phyloP scores from a whole-genome alignment of 2,113 vertebrate genomes.

The Lasiurus cinereus region DNA sequence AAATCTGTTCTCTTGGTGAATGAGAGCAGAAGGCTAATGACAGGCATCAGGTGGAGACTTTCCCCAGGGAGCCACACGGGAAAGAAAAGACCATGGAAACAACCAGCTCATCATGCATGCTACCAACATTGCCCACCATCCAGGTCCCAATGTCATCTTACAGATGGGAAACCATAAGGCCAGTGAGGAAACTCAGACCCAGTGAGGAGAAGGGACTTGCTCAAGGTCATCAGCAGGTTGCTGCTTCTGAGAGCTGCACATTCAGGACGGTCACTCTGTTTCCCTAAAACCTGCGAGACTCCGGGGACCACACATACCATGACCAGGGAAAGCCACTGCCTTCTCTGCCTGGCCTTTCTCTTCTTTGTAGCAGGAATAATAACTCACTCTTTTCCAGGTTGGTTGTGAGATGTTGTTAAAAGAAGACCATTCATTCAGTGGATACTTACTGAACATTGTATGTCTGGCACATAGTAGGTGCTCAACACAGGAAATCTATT shows the following conservation, averaged over 20 bases:
- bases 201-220: fast-evolving
- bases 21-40: fast-evolving
- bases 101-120: fast-evolving
- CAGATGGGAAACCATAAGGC: not conserved
- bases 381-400: not conserved
- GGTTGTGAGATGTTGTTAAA: not conserved
- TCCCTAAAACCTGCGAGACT: not conserved
- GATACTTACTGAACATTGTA: not conserved
- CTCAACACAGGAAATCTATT: not conserved
- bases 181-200: not conserved
- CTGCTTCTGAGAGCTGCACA: not conserved
- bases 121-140: fast-evolving
- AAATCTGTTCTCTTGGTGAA: not conserved
- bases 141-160: not conserved
- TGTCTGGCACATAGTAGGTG: not conserved
- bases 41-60: not conserved
- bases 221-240: too few relatives aligned
- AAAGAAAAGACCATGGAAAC: not conserved
- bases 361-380: not conserved
- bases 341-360: not conserved
- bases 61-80: fast-evolving
- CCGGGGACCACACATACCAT: not conserved
- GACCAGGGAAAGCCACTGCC: not conserved
- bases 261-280: not conserved
- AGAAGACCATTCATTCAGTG: not conserved